Evolutionary conservation across 2,113 vertebrate species (phyloP).

Genomic region (Neopipo cinnamomea): DNA sequence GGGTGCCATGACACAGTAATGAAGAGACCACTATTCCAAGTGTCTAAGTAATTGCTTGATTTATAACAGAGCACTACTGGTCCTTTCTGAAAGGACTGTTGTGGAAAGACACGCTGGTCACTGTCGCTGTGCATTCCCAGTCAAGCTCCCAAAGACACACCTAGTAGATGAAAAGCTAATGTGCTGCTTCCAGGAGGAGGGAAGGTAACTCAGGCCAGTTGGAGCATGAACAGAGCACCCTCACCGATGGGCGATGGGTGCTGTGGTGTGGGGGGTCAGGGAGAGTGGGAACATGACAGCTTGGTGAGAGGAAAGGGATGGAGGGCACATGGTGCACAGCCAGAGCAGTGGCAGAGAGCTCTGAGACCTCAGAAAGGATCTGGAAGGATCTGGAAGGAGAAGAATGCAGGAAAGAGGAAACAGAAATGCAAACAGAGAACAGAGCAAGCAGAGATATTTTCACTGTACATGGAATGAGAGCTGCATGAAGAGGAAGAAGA

Average conservation of each 20-base stretch:
- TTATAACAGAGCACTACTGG: not conserved
- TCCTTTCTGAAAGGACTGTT: not conserved
- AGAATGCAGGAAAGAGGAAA: not conserved
- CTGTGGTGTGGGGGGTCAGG: too few relatives aligned
- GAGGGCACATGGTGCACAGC: fast-evolving
- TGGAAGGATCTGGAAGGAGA: not conserved
- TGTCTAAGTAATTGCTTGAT: not conserved
- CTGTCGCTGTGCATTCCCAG: not conserved
- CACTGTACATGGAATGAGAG: not conserved
- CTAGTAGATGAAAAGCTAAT: not conserved
- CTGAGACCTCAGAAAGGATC: not conserved
- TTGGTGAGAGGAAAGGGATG: not conserved
- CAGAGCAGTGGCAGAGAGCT: not conserved
- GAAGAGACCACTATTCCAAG: not conserved
- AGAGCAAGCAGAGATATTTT: not conserved
- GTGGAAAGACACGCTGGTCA: not conserved
- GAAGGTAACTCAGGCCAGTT: not conserved
- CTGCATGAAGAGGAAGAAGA: not conserved
- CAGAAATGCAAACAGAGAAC: not conserved
- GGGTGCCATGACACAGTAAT: not conserved
- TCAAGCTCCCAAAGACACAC: not conserved
- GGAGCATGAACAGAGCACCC: not conserved
- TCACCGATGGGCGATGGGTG: fast-evolving
- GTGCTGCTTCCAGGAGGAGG: fast-evolving
- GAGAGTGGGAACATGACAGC: fast-evolving